phyloP scores from a whole-genome alignment of 37 sponge, comb jelly and placozoan genomes.

The Crambe crambe region DNA sequence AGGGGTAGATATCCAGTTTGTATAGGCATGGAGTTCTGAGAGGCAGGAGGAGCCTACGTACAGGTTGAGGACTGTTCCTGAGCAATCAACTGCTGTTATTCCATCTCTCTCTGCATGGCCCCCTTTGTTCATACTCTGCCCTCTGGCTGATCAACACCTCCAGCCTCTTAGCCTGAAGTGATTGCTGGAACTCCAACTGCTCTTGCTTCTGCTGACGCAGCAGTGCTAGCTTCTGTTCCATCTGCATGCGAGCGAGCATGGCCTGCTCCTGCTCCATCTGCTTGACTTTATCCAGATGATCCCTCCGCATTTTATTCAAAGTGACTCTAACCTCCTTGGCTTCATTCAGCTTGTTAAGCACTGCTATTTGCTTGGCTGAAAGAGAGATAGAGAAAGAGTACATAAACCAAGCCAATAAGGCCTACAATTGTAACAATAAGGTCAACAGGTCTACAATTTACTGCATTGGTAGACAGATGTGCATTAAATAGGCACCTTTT shows the following conservation, averaged over 20 bases:
- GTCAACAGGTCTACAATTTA: not conserved
- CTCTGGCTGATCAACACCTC: constrained; percentile 30
- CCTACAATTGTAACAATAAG: not conserved
- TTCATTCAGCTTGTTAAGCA: constrained; percentile 73
- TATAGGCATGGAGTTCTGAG: not conserved
- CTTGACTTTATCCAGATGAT: constrained; percentile 77
- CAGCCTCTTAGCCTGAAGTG: constrained; percentile 62
- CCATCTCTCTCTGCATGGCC: constrained; percentile 63
- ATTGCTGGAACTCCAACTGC: constrained; percentile 77
- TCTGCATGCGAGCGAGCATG: constrained; percentile 89
- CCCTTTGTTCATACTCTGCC: constrained; percentile 57
- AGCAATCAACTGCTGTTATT: constrained; percentile 60
- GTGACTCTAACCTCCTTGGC: constrained; percentile 87
- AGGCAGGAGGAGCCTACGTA: not conserved
- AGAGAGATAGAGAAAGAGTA: not conserved
- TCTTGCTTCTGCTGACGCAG: constrained; percentile 93
- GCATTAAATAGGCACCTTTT: constrained; percentile 48
- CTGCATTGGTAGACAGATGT: not conserved
- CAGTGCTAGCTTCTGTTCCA: constrained; percentile 96
- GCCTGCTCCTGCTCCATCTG: constrained; percentile 90
- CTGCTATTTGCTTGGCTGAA: constrained; percentile 55
- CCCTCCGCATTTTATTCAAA: constrained; percentile 77
- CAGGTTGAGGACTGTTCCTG: constrained; percentile 54
- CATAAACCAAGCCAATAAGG: not conserved
- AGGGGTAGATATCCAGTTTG: too few relatives aligned